These are phyloP conservation scores for Condylostylus longicornis DNA, from an alignment of 1,140 invertebrate species.

Conservation along the genomic window DNA sequence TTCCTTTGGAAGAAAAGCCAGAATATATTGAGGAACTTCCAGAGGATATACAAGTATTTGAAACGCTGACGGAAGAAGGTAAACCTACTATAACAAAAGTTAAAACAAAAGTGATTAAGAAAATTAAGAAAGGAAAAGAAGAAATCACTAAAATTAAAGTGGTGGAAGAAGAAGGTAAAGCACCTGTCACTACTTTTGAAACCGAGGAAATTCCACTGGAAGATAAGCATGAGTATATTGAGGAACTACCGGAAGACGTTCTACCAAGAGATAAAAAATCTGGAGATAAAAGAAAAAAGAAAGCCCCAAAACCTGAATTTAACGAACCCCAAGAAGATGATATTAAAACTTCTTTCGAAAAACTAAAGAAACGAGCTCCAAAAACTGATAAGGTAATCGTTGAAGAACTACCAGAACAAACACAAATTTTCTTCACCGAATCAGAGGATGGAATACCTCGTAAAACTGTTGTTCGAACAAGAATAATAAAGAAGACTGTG, in stretches of 20 bases:
- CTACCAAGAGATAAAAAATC: constrained; percentile 18
- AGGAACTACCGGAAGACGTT: constrained; percentile 16
- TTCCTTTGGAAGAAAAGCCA: constrained; percentile 10
- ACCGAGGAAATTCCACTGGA: constrained; percentile 17
- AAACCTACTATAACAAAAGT: constrained; percentile 15
- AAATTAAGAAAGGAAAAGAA: constrained; percentile 28
- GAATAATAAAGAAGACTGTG: constrained; percentile 30
- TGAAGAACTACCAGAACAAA: constrained; percentile 21
- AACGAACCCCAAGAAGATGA: not conserved
- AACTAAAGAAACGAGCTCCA: constrained; percentile 16
- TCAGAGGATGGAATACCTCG: constrained; percentile 27
- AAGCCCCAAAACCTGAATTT: no score
- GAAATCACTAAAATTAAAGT: constrained; percentile 32
- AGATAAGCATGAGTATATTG: constrained; percentile 9
- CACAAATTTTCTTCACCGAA: constrained; percentile 24
- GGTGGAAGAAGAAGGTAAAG: constrained; percentile 31
- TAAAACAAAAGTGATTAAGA: constrained; percentile 27
- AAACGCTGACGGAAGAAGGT: constrained; percentile 10
- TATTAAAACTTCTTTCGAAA: constrained; percentile 5
- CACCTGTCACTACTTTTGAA: constrained; percentile 26
- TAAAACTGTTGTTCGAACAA: constrained; percentile 33
- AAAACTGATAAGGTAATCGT: constrained; percentile 19
- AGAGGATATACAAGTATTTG: constrained; percentile 9
- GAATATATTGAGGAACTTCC: constrained; percentile 8
- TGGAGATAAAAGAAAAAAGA: not conserved